These are phyloP conservation scores for Sesia bembeciformis DNA, from an alignment of 2,888 invertebrate species.

Conservation along the genomic window DNA sequence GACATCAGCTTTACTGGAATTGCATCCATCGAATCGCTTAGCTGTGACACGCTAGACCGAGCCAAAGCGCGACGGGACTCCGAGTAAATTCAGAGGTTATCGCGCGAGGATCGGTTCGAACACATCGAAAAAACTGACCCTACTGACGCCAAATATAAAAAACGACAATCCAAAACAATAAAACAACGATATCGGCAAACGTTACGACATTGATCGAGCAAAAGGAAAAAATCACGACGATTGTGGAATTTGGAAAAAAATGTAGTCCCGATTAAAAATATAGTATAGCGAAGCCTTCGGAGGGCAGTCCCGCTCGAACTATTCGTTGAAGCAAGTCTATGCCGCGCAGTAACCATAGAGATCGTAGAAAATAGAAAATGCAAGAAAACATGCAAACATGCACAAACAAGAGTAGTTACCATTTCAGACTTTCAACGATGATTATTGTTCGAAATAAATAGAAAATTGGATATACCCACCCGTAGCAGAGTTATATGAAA, in stretches of 20 bases:
- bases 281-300: slow-evolving; percentile 51
- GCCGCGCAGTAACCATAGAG: slow-evolving; percentile 76
- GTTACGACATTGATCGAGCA: slow-evolving; percentile 39
- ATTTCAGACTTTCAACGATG: slow-evolving; percentile 34
- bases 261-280: slow-evolving; percentile 30
- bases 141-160: slow-evolving; percentile 39
- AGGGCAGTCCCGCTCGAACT: slow-evolving; percentile 57
- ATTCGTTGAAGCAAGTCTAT: slow-evolving; percentile 63
- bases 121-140: slow-evolving; percentile 43
- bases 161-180: slow-evolving; percentile 37
- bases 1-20: slow-evolving; percentile 74
- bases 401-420: slow-evolving; percentile 37
- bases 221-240: slow-evolving; percentile 32
- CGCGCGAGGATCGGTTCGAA: slow-evolving; percentile 50
- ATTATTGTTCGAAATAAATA: not conserved
- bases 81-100: slow-evolving; percentile 42
- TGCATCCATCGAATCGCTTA: slow-evolving; percentile 70
- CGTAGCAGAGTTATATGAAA: slow-evolving; percentile 20
- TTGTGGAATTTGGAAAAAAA: slow-evolving; percentile 23
- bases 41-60: slow-evolving; percentile 53
- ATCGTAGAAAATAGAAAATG: slow-evolving; percentile 70
- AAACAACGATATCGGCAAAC: not conserved
- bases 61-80: slow-evolving; percentile 57
- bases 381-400: slow-evolving; percentile 67
- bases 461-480: not conserved